Evolutionary conservation across 1,140 invertebrate species (phyloP), one percentile per base, ranked within the genome.

Genomic region (Eurosta solidaginis): DNA sequence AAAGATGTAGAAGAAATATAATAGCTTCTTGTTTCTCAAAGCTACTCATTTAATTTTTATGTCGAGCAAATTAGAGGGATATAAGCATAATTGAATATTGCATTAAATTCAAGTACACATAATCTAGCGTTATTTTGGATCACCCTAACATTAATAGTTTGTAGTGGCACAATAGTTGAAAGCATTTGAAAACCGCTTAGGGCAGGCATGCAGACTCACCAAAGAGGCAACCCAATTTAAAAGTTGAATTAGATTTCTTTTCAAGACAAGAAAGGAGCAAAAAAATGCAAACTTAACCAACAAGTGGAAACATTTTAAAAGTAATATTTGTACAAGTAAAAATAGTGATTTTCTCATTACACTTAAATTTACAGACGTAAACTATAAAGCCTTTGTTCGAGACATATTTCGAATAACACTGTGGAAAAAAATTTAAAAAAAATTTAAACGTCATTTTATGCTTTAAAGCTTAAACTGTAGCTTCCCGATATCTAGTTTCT

Each of bases 241-340:
- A 68, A 68, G 59, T 68, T 68, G 59, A 68, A 68, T 68, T 68
- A n/a, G 59, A 68, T 68, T 68, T 40, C 29, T 68, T 52, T 68
- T n/a, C n/a, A 27, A 20, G 33, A 25, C 36, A n/a, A 40, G 10
- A 59, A 33, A 54, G 10, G 6, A 25, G 0, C 2, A 52, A 7
- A 14, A 49, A 49, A 0, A 17, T 1, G 17, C 9, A 49, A 49
- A 17, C n/a, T 49, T n/a, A 4, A 9, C 4, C 20, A 33, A 12
- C 6, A 9, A 14, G 54, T 59, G 27, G 25, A 36, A 36, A 17
- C 54, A 33, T n/a, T 68, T 68, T 40, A 47, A 14, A 9, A n/a
- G 33, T 6, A 22, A n/a, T n/a, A n/a, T n/a, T n/a, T n/a, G n/a
- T 40, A 68, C n/a, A 68, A 36, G 27, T 40, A 40, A 9, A 40